Evolutionary conservation across 2,797 vertebrate genomes (phyloP), one percentile per base, ranked within the genome.

Genomic region (Phoeniculus purpureus): DNA sequence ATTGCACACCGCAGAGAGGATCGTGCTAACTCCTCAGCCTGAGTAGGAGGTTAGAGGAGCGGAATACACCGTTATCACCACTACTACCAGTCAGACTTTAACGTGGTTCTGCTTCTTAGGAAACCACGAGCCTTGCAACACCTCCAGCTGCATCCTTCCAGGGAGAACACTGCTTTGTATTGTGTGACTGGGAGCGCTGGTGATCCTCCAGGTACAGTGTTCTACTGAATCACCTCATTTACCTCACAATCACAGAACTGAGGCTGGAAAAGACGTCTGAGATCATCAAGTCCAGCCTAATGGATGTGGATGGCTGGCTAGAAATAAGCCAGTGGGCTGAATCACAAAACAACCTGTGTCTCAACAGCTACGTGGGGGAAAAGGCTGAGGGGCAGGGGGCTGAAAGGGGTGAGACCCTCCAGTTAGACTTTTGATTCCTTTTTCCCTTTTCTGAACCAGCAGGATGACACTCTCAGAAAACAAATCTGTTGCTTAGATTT

Each of bases 291-390:
- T 37, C 37, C 37, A 37, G 37, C 37, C 37, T 37, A 37, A 37
- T 12, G 45, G 78, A 64, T 37, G 67, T 85, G 93, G 77, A 56
- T 95, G 77, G 74, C 31, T 86, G 85, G 29, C 21, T 72, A 87
- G 85, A 72, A 91, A 85, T 62, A 83, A 94, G 85, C 5, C 40
- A 61, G 60, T 77, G 71, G 65, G 68, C 91, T 73, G 68, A 91
- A 75, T 71, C 34, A 85, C 51, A 88, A 80, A 89, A 91, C 87
- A 47, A 0, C 14, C n/a, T 34, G 11, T 48, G 12, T 73, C 72
- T 84, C 6, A 7, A 78, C 68, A 93, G 77, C 77, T 92, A 85
- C 59, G 66, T 62, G 59, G 90, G 61, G 65, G 22, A 37, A 64
- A 79, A 91, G 81, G 90, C 71, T 66, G 93, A 89, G 66, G 59